phyloP scores from a whole-genome alignment of 2,797 vertebrate genomes.

The Lepidocolaptes lacrymiger region DNA sequence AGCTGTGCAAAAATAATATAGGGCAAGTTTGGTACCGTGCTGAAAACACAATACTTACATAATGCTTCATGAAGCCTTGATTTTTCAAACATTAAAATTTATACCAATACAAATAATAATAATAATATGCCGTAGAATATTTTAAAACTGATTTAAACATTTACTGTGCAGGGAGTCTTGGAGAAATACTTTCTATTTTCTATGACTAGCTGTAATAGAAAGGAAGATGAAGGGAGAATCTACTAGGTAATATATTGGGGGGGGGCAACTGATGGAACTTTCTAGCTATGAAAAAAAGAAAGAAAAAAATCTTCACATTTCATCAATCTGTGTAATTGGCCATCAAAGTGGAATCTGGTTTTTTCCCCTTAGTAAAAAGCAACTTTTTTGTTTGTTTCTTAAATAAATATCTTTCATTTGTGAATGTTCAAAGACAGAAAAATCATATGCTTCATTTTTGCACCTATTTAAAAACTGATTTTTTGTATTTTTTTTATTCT shows the following conservation, averaged over 20 bases:
- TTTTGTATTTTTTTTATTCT: neutral
- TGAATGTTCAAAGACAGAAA: neutral
- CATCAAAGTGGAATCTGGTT: neutral
- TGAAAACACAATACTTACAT: neutral
- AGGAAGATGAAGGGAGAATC: neutral
- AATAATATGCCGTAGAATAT: neutral
- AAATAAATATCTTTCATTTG: neutral
- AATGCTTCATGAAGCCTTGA: neutral
- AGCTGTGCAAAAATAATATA: conserved; percentile 13
- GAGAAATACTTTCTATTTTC: neutral
- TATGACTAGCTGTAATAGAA: neutral
- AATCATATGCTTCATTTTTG: neutral
- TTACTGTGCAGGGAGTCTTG: neutral
- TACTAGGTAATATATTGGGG: neutral
- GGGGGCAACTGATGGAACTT: neutral
- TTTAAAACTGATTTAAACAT: neutral
- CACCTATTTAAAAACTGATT: neutral
- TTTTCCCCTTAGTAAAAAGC: neutral
- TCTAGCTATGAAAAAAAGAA: neutral
- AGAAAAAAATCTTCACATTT: neutral
- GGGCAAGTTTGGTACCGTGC: neutral
- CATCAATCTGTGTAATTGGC: neutral
- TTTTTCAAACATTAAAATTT: neutral
- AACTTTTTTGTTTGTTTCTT: neutral
- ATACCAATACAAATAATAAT: neutral